Evolutionary conservation across 2,797 vertebrate genomes (phyloP), one percentile per base, ranked within the genome.

Genomic region (Distichodus sexfasciatus): DNA sequence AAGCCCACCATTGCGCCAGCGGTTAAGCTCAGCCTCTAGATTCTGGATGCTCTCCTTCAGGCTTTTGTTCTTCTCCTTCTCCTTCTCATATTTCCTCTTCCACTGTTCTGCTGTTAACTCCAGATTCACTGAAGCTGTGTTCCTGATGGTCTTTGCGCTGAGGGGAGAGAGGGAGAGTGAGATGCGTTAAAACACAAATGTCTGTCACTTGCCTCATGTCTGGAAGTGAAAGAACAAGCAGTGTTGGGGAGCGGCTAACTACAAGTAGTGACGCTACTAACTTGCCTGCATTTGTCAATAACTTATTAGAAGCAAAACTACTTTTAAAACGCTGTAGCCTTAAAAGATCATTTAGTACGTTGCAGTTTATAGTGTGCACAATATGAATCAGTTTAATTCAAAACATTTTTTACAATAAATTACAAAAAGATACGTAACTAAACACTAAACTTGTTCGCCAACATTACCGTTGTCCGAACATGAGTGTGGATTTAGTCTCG

Each of bases 21-120:
- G 83, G 76, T 86, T 90, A 33, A 97, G 91, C 84, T 98, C 95
- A 0, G 90, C 87, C 82, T 98, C 95, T 72, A 96, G 88, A 66
- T 85, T 92, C 5, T 89, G 85, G 44, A 96, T 85, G 0, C 89
- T 92, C 71, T 96, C 95, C 84, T 94, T 94, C 85, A 96, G 82
- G 0, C 72, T 85, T 85, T 93, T 92, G 79, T 91, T 98, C 92
- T 94, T 96, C 87, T 95, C 94, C 81, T 96, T 98, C 82, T 98
- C 96, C 86, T 94, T 96, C 85, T 97, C 95, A 0, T 93, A 98
- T 76, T 98, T 98, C 91, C 93, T 96, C 93, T 95, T 97, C 95
- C 96, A 98, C 83, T 98, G 95, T 85, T 98, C 96, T 0, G 95
- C 96, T 2, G 96, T 98, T 83, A 98, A 87, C 89, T 98, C 96